Conservation (phyloP, 2,888 invertebrate genomes). For the Anthophora plumipes region DNA sequence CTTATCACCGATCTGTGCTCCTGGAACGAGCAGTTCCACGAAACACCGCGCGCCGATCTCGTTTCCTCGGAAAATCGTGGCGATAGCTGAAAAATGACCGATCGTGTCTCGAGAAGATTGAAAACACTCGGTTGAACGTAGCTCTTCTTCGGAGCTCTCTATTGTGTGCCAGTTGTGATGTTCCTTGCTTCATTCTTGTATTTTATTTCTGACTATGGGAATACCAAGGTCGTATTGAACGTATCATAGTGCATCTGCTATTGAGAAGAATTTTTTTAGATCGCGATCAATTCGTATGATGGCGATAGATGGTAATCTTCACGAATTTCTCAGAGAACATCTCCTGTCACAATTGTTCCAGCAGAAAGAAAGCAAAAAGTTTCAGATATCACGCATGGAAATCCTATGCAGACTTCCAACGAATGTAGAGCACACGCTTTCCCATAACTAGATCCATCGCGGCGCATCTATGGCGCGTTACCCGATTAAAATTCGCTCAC, state of each 20-base stretch:
- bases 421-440: constrained; percentile 37
- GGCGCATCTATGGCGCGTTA: constrained; percentile 7
- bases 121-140: background rate
- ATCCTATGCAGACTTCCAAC: background rate
- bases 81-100: constrained; percentile 7
- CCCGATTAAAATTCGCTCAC: constrained; percentile 50
- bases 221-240: too few species aligned
- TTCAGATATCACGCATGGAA: background rate
- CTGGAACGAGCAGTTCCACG: constrained; percentile 61
- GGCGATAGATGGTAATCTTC: background rate
- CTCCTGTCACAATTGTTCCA: background rate
- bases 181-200: too few species aligned
- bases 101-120: constrained; percentile 2
- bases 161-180: background rate
- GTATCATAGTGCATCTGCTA: too few species aligned
- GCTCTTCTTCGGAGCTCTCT: background rate
- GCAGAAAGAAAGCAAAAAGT: background rate
- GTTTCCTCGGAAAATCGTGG: constrained; percentile 32
- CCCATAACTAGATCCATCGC: constrained; percentile 13
- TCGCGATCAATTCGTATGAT: background rate
- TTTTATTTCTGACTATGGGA: too few species aligned
- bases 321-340: background rate
- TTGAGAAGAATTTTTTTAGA: background rate
- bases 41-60: constrained; percentile 49
- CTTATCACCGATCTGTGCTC: constrained; percentile 68